Base-by-base conservation (phyloP, 2,797 vertebrate species). In the Gorsachius magnificus region DNA sequence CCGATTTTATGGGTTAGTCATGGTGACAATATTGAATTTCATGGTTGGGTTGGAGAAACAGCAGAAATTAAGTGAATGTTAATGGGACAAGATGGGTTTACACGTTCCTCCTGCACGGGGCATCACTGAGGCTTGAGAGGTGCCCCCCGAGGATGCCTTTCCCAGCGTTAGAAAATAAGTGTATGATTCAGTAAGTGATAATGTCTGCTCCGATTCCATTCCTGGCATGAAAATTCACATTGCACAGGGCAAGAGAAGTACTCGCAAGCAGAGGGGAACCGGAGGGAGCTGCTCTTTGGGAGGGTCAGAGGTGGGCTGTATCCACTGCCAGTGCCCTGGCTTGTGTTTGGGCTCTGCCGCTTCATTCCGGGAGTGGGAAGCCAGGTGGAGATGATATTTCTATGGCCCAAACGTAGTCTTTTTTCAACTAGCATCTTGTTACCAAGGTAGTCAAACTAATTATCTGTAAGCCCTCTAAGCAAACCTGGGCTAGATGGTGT, bases 51-150 rank as follows among this genome's bases (percentile, higher is more conserved):
- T 54, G 66, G 56, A 74, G 77, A 58, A 93, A 90, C 69, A 76
- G 85, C 76, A 86, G 89, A 79, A 95, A 90, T 79, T 19, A 82
- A 86, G 82, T 51, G 11, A 51, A 25, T 20, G 66, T 86, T 90
- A 91, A 93, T 69, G 65, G 58, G 79, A 66, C 63, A 25, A 38
- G 79, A 63, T 51, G 74, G 57, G 6, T 88, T 83, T 71, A 33
- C 0, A 0, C 0, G 0, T 36, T 65, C 24, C 16, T 86, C 54
- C 57, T 26, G 70, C 0, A 0, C 0, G 0, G 74, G 57, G 65
- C 36, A 8, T 86, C 3, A 0, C 72, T 8, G 18, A 50, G 66
- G 71, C 22, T 57, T 25, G 69, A 81, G 68, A 0, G 0, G 5
- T 53, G 53, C 25, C 50, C 80, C 56, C 69, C 0, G 0, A 78